Conservation (phyloP, 2,888 invertebrate species). For the Caenorhabditis sp. region DNA sequence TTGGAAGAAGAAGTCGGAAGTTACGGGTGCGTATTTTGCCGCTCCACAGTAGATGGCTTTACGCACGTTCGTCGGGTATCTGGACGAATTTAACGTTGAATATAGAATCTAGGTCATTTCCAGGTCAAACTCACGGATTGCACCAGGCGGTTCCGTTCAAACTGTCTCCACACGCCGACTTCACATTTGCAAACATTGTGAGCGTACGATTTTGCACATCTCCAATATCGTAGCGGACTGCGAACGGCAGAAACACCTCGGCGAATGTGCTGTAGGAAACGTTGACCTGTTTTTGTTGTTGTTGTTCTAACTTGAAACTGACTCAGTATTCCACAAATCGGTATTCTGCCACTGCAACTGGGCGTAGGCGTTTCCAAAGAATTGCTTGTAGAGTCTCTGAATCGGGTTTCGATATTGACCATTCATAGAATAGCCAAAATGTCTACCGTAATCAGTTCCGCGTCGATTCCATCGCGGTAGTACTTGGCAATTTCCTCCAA, state of each 20-base stretch:
- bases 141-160: slow-evolving; percentile 61
- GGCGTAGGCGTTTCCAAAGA: slow-evolving; percentile 42
- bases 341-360: slow-evolving; percentile 31
- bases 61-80: slow-evolving; percentile 56
- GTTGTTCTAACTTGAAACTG: background rate
- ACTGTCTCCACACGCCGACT: slow-evolving; percentile 45
- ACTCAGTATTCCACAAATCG: slow-evolving; percentile 27
- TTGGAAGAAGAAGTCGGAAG: slow-evolving; percentile 53
- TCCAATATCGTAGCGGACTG: slow-evolving; percentile 56
- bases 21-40: slow-evolving; percentile 38
- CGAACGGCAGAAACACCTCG: slow-evolving; percentile 55
- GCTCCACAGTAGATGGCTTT: slow-evolving; percentile 64
- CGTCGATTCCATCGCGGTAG: slow-evolving; percentile 37
- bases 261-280: slow-evolving; percentile 45
- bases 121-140: slow-evolving; percentile 43
- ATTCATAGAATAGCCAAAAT: too few relatives aligned
- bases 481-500: slow-evolving; percentile 36
- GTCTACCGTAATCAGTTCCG: slow-evolving; percentile 26
- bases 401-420: too few relatives aligned
- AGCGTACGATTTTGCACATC: slow-evolving; percentile 46
- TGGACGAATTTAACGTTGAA: too few relatives aligned
- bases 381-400: slow-evolving; percentile 41
- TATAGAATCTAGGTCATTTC: too few relatives aligned
- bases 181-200: slow-evolving; percentile 45
- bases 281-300: background rate